These are phyloP conservation scores for Drosophila watanabei DNA, from an alignment of 1,140 invertebrate genomes.

Conservation along the genomic window DNA sequence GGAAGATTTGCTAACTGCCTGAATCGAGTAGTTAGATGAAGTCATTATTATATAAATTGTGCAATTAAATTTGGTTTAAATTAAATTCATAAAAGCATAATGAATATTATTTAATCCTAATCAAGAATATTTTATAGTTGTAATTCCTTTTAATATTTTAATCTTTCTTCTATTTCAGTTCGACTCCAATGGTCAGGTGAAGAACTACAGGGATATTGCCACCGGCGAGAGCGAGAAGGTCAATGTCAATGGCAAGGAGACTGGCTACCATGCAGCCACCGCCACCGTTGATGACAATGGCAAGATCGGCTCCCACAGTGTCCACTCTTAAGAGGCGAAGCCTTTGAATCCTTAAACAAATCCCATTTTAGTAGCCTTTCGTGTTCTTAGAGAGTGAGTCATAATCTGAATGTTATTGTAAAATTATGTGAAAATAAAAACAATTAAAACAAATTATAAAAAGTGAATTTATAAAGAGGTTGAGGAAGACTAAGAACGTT, in stretches of 20 bases:
- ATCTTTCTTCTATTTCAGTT: conserved; percentile 39
- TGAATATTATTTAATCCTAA: background rate
- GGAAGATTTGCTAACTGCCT: no score
- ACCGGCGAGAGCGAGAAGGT: conserved; percentile 82
- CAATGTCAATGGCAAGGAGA: conserved; percentile 76
- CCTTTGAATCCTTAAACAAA: background rate
- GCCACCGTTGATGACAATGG: conserved; percentile 85
- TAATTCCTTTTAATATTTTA: background rate
- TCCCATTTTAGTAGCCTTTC: conserved; percentile 18
- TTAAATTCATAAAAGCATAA: background rate
- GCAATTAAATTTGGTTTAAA: no score
- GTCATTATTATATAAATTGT: no score
- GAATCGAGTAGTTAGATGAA: no score
- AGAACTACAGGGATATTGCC: conserved; percentile 80
- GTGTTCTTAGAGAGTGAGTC: conserved; percentile 33
- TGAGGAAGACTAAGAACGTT: background rate
- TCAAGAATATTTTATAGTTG: background rate
- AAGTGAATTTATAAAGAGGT: background rate
- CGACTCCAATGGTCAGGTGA: conserved; percentile 71
- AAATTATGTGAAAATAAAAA: conserved; percentile 14
- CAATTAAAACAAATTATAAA: background rate
- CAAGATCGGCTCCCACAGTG: conserved; percentile 80
- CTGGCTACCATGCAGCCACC: conserved; percentile 81
- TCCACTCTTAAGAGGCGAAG: conserved; percentile 69
- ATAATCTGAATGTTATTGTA: conserved; percentile 18